These are phyloP conservation scores for Tolypeutes matacus DNA, from an alignment of 2,797 vertebrate species.

Conservation along the genomic window DNA sequence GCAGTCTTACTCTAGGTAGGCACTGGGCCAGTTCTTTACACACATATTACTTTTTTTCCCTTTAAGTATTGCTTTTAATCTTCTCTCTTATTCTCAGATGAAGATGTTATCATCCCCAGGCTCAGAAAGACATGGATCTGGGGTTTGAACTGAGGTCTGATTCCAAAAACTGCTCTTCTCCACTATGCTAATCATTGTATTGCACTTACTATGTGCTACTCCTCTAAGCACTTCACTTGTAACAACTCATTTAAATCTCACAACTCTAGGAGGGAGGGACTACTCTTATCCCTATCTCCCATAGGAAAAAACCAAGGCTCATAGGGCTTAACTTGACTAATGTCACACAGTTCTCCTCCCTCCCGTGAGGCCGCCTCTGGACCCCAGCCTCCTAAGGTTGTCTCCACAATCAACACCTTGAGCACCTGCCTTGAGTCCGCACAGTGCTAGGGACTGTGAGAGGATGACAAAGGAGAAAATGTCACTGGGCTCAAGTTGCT, in stretches of 20 bases:
- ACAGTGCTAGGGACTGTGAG: not conserved
- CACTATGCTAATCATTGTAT: not conserved
- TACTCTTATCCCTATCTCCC: not conserved
- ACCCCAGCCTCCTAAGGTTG: too few relatives aligned
- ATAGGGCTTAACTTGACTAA: conserved; percentile 2
- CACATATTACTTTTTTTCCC: too few relatives aligned
- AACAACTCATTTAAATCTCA: not conserved
- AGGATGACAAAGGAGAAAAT: not conserved
- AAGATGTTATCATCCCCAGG: not conserved
- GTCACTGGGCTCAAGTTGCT: not conserved
- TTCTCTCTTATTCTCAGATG: not conserved
- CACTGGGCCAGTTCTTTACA: not conserved
- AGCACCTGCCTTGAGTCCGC: not conserved
- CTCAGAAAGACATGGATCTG: not conserved
- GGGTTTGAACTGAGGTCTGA: not conserved
- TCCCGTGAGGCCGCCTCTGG: too few relatives aligned
- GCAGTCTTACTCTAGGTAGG: not conserved
- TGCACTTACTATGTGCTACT: not conserved
- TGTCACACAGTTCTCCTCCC: not conserved
- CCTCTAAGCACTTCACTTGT: not conserved
- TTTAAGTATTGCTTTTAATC: not conserved
- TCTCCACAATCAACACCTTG: too few relatives aligned
- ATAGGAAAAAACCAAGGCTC: not conserved
- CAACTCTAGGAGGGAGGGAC: not conserved
- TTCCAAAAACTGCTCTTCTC: not conserved